phyloP scores from a whole-genome alignment of 2,113 vertebrate species.

The Pagrus major region DNA sequence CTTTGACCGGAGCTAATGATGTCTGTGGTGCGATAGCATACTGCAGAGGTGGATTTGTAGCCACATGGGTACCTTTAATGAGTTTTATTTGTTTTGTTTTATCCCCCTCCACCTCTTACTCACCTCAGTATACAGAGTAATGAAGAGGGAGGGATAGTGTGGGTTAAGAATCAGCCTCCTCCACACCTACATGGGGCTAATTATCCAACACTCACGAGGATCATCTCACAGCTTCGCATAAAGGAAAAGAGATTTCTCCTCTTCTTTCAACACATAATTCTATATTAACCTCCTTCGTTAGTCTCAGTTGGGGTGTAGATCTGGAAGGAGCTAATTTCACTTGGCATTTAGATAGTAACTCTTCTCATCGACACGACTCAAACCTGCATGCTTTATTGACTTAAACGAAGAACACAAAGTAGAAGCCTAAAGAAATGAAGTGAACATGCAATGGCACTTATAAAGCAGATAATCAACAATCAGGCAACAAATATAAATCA shows the following conservation, averaged over 20 bases:
- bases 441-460: neutral
- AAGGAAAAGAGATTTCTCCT: slow-evolving; percentile 49
- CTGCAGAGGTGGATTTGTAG: slow-evolving; percentile 56
- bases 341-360: neutral
- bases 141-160: slow-evolving; percentile 41
- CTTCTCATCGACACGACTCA: slow-evolving; percentile 1
- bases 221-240: slow-evolving; percentile 43
- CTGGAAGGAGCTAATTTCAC: slow-evolving; percentile 1
- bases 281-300: slow-evolving; percentile 56
- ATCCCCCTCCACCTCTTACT: slow-evolving; percentile 66
- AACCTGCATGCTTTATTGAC: neutral
- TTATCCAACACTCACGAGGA: slow-evolving; percentile 68
- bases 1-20: slow-evolving; percentile 72
- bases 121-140: slow-evolving; percentile 56
- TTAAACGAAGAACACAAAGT: neutral
- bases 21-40: slow-evolving; percentile 48
- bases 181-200: slow-evolving; percentile 70
- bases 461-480: no score
- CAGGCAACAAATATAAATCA: neutral
- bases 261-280: slow-evolving; percentile 26
- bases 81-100: slow-evolving; percentile 79
- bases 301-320: slow-evolving; percentile 35
- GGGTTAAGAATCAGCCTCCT: slow-evolving; percentile 52
- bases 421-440: neutral
- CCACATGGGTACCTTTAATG: slow-evolving; percentile 68